phyloP scores from a whole-genome alignment of 2,888 invertebrate genomes.

The Tachina lurida region DNA sequence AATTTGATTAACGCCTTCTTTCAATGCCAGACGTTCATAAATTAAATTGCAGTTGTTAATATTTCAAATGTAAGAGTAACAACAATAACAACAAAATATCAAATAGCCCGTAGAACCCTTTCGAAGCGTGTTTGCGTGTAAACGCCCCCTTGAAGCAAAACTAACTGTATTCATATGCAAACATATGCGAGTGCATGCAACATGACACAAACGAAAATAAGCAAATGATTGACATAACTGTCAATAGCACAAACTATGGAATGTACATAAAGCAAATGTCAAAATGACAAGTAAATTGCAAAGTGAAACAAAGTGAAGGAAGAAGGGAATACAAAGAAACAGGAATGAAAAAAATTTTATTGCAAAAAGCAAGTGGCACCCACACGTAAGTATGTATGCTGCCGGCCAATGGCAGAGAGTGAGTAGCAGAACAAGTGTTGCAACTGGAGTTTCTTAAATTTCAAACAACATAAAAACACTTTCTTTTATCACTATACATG shows the following conservation, averaged over 20 bases:
- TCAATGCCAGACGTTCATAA: not conserved
- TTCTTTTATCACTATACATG: conserved; percentile 32
- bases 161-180: conserved; percentile 15
- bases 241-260: conserved; percentile 61
- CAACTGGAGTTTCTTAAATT: conserved; percentile 61
- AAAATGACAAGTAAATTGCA: conserved; percentile 68
- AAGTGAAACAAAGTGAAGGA: conserved; percentile 41
- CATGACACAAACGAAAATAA: conserved; percentile 46
- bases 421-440: conserved; percentile 50
- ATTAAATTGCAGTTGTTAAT: not conserved
- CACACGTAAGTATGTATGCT: not conserved
- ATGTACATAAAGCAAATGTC: conserved; percentile 65
- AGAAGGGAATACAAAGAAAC: conserved; percentile 17
- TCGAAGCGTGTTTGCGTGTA: not conserved
- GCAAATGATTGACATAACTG: conserved; percentile 58
- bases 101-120: conserved; percentile 20
- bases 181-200: conserved; percentile 22
- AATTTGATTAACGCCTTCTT: conserved; percentile 5
- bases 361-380: conserved; percentile 13
- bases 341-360: conserved; percentile 45
- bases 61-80: not conserved
- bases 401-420: not conserved
- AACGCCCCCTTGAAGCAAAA: not conserved
- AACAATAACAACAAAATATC: not conserved
- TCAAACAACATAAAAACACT: conserved; percentile 45